Conservation (phyloP, 2,888 invertebrate genomes). For the Chelonus formosanus region DNA sequence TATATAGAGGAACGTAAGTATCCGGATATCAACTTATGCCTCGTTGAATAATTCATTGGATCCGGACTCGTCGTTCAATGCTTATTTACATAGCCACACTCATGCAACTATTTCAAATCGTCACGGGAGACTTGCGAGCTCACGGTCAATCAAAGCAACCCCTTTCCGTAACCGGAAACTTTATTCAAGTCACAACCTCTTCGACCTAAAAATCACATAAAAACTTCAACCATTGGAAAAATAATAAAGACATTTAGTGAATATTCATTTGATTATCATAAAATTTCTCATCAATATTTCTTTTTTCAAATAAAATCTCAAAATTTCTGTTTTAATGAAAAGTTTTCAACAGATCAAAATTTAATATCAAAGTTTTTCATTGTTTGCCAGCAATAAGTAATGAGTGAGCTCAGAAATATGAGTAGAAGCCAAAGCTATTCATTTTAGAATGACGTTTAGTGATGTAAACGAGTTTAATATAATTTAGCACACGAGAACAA, state of each 20-base stretch:
- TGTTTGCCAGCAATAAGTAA: too few species aligned
- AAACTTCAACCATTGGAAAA: background rate
- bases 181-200: constrained; percentile 14
- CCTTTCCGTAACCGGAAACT: constrained; percentile 23
- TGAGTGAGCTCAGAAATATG: background rate
- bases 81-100: constrained; percentile 45
- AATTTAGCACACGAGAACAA: background rate
- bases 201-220: background rate
- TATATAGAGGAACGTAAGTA: constrained; percentile 37
- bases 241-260: background rate
- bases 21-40: constrained; percentile 49
- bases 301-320: too few species aligned
- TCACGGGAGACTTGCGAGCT: constrained; percentile 42
- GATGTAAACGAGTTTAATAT: background rate
- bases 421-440: constrained; percentile 1
- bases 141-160: constrained; percentile 24
- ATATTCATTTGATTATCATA: too few species aligned
- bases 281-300: too few species aligned
- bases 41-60: constrained; percentile 50
- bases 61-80: constrained; percentile 38
- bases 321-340: too few species aligned
- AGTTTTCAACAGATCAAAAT: too few species aligned
- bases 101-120: constrained; percentile 43
- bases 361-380: too few species aligned
- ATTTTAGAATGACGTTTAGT: background rate